A percentile compares a stretch with the other conserved stretches of the same genome.
Conservation (phyloP, 2,888 invertebrate species). For the Leptinotarsa haldemani region DNA sequence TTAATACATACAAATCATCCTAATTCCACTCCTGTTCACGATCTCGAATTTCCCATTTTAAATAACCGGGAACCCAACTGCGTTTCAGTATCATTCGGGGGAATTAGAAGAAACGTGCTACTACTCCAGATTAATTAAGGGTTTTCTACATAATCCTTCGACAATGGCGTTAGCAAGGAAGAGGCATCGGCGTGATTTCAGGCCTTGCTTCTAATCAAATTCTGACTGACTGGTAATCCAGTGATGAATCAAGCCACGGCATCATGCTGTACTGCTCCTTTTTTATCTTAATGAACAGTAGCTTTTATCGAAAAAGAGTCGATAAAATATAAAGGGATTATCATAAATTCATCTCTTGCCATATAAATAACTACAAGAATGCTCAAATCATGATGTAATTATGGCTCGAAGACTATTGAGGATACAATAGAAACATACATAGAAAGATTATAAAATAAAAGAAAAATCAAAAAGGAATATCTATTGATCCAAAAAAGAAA, state of each 20-base stretch:
- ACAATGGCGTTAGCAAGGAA: slow-evolving; percentile 47
- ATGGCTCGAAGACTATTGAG: no score
- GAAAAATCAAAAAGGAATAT: no score
- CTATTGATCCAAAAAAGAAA: no score
- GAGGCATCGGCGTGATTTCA: slow-evolving; percentile 54
- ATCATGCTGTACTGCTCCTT: slow-evolving; percentile 38
- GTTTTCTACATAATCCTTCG: slow-evolving; percentile 49
- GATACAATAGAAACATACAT: no score
- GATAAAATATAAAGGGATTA: no score
- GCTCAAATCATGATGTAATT: neutral
- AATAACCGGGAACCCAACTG: slow-evolving; percentile 35
- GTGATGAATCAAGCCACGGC: slow-evolving; percentile 40
- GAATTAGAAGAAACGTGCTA: slow-evolving; percentile 32
- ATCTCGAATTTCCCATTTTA: slow-evolving; percentile 17
- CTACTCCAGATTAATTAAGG: slow-evolving; percentile 51
- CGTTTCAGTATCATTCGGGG: slow-evolving; percentile 19
- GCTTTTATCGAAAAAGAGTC: neutral
- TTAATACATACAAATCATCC: neutral
- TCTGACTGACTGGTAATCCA: slow-evolving; percentile 45
- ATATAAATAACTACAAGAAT: no score
- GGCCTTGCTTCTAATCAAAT: slow-evolving; percentile 47
- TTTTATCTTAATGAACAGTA: slow-evolving; percentile 38
- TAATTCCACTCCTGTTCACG: neutral
- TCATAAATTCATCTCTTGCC: no score
- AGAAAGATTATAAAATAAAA: no score